These are phyloP conservation scores for Zapornia atra DNA, from an alignment of 2,113 vertebrate species.

Conservation along the genomic window DNA sequence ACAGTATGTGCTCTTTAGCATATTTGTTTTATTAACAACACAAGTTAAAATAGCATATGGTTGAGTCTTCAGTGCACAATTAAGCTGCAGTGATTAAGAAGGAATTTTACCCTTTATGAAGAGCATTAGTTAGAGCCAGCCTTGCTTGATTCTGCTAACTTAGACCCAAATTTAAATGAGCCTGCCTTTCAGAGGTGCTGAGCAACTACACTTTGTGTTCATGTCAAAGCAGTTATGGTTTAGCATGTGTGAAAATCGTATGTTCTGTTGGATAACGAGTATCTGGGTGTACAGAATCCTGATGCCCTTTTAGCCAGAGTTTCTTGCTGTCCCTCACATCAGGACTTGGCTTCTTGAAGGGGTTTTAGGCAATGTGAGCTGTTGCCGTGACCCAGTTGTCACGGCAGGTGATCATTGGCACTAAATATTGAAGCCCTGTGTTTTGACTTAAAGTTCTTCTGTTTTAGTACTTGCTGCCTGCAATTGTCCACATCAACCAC, in stretches of 20 bases:
- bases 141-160: neutral
- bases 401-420: neutral
- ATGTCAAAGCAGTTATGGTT: neutral
- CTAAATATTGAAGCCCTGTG: neutral
- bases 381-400: neutral
- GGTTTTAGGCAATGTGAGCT: neutral
- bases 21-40: neutral
- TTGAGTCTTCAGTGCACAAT: neutral
- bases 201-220: neutral
- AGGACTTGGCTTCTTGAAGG: neutral
- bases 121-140: neutral
- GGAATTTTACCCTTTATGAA: neutral
- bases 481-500: conserved; percentile 98
- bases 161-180: neutral
- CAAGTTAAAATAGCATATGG: neutral
- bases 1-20: neutral
- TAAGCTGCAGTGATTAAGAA: neutral
- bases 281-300: neutral
- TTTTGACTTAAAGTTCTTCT: neutral
- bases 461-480: conserved; percentile 91
- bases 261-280: neutral
- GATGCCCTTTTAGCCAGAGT: neutral
- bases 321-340: neutral
- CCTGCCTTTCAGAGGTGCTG: neutral
- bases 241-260: neutral